These are phyloP conservation scores for Ethmia dodecea DNA, from an alignment of 2,888 invertebrate genomes.

Conservation along the genomic window DNA sequence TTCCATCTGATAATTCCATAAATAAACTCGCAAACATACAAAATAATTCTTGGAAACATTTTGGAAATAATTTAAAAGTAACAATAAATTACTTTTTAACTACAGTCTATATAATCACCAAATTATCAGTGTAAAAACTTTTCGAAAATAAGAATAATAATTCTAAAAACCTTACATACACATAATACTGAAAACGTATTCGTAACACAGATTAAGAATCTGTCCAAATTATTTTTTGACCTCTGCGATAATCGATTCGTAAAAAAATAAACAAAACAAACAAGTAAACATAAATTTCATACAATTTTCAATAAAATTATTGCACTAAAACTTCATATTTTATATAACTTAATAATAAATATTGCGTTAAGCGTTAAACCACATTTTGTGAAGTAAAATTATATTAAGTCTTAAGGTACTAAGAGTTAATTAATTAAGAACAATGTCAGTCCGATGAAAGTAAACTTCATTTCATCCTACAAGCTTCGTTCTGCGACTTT, in stretches of 20 bases:
- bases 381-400: slow-evolving; percentile 60
- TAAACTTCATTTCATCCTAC: slow-evolving; percentile 48
- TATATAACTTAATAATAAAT: slow-evolving; percentile 75
- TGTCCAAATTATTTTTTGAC: slow-evolving; percentile 47
- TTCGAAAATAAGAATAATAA: slow-evolving; percentile 56
- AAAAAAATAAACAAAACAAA: slow-evolving; percentile 62
- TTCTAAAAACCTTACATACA: slow-evolving; percentile 62
- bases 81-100: slow-evolving; percentile 68
- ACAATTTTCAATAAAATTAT: slow-evolving; percentile 73
- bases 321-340: slow-evolving; percentile 69
- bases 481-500: slow-evolving; percentile 44
- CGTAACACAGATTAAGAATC: slow-evolving; percentile 35
- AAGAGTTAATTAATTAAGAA: slow-evolving; percentile 62
- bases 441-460: slow-evolving; percentile 70
- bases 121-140: slow-evolving; percentile 56
- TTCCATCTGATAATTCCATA: slow-evolving; percentile 31
- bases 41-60: slow-evolving; percentile 54
- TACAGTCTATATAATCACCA: slow-evolving; percentile 69
- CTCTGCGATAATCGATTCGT: slow-evolving; percentile 41
- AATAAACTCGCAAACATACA: slow-evolving; percentile 42
- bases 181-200: slow-evolving; percentile 71
- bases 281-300: slow-evolving; percentile 67
- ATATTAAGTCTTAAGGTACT: slow-evolving; percentile 59
- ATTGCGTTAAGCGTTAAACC: slow-evolving; percentile 70
- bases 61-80: slow-evolving; percentile 71